These are phyloP conservation scores for Pocillopora grandis DNA, from an alignment of 92 coral and sea anemone genomes.

Conservation along the genomic window DNA sequence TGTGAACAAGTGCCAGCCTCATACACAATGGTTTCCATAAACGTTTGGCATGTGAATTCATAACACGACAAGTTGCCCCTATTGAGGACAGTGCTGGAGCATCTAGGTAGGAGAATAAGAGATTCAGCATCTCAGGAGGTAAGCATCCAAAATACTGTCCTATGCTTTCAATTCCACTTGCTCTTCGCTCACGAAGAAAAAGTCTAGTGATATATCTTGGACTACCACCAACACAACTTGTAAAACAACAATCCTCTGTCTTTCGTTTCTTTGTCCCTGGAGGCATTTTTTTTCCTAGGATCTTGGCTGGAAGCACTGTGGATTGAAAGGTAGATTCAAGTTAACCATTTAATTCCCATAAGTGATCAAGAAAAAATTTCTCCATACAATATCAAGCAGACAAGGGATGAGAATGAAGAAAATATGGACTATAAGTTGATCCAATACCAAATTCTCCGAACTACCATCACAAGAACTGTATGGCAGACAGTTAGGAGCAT, in stretches of 20 bases:
- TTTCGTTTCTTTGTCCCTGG: constrained; percentile 55
- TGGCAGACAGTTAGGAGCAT: too few species aligned
- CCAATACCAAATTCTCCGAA: too few species aligned
- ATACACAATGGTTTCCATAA: constrained; percentile 89
- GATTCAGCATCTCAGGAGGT: constrained; percentile 93
- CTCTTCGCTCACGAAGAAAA: constrained; percentile 57
- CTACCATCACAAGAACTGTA: too few species aligned
- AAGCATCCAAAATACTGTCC: constrained; percentile 84
- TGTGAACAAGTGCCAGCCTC: constrained; percentile 62
- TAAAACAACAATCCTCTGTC: constrained; percentile 8
- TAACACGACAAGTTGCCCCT: constrained; percentile 85
- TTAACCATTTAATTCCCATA: too few species aligned
- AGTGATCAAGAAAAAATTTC: too few species aligned
- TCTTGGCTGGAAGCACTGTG: not conserved
- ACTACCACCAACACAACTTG: constrained; percentile 11
- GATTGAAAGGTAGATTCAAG: not conserved
- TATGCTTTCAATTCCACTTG: constrained; percentile 81
- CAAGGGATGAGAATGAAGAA: too few species aligned
- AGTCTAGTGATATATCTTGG: constrained; percentile 80
- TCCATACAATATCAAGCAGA: too few species aligned
- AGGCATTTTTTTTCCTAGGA: constrained; percentile 43
- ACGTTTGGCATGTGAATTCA: constrained; percentile 67
- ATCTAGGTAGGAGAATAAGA: constrained; percentile 79
- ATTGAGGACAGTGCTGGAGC: constrained; percentile 91
- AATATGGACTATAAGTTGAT: too few species aligned